Evolutionary conservation across 2,113 vertebrate genomes (phyloP), one percentile per base, ranked within the genome.

Genomic region (Leptobrachium leishanense): DNA sequence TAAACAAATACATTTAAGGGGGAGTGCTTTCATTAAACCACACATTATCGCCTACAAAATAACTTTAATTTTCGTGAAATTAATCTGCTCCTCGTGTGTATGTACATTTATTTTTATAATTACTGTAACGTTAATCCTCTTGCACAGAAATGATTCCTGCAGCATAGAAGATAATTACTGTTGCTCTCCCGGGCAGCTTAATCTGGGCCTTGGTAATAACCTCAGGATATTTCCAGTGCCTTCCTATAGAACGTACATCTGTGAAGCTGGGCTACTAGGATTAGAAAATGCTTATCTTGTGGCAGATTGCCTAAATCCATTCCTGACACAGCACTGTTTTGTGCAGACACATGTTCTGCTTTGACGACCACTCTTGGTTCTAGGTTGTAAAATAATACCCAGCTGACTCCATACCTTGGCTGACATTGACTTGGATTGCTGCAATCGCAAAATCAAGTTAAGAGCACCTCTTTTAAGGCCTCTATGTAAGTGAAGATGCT

Each of bases 251-350:
- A 31, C 1, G 13, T 63, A 15, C 65, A 55, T 55, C 43, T 59
- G 64, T 72, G 13, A 53, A 76, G 2, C 31, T 70, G 2, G 40
- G 31, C 68, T 65, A 65, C 6, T 4, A 53, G 44, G 13, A 57
- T 44, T 43, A 31, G 55, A 66, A 65, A 65, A 43, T 43, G 20
- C 77, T 72, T 43, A 65, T n/a, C 39, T 42, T 72, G 59, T 72
- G 40, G 65, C 5, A 70, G 20, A 53, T 63, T 40, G 68, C 31
- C 12, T 43, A 6, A 11, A 5, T 66, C 5, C 10, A 10, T 57
- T 53, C 13, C 40, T 59, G 70, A 43, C 46, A 54, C 62, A 57
- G 70, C 70, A 67, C 15, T 40, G 13, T 65, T 31, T 54, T 72
- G 6, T 59, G 59, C 42, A 43, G 2, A 55, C 0, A 57, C n/a